Base-by-base conservation (phyloP, 1,140 invertebrate species). In the Varroa destructor region DNA sequence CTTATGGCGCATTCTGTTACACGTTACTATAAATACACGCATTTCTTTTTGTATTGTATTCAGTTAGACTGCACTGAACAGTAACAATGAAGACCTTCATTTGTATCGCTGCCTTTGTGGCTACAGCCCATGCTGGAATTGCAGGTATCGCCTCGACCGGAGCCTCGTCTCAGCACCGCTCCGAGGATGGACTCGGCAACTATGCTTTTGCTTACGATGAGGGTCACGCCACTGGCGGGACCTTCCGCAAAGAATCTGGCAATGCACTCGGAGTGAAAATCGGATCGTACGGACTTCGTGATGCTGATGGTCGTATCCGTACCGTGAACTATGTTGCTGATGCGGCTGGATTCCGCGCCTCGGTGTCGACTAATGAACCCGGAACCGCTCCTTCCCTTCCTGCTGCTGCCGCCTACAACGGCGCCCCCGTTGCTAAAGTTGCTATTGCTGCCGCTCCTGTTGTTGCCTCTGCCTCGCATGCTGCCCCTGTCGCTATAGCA, bases 361-460 rank as follows among this genome's bases (percentile, higher is more conserved):
- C 73, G 37, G 73, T 76, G 56, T 71, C 74, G 10, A 75, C 76
- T 37, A 76, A 76, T 61, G 75, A 76, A 73, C 74, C 73, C 12
- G 74, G 73, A n/a, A 74, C 73, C 6, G 72, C 71, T 40, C 72
- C 73, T 5, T 72, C 75, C 46, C 72, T 74, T 25, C 58, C 73
- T 56, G 76, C 74, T 54, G 74, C 73, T 56, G 75, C 74, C 8
- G 75, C 72, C 37, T 71, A 73, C 56, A 73, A 74, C 70, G 73
- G 72, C 70, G 73, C 74, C 42, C 72, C 72, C 64, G 64, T 67
- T 43, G 58, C 77, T 72, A 70, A 78, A 71, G 81, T 82, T 73
- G 78, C 80, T 67, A 82, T 81, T 71, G 79, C 80, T 72, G 81
- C 81, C 61, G 79, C 79, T 72, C 79, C 64, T 40, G 71, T 72